Base-by-base conservation (phyloP, 23 tunicate genomes). In the Ciona savignyi region DNA sequence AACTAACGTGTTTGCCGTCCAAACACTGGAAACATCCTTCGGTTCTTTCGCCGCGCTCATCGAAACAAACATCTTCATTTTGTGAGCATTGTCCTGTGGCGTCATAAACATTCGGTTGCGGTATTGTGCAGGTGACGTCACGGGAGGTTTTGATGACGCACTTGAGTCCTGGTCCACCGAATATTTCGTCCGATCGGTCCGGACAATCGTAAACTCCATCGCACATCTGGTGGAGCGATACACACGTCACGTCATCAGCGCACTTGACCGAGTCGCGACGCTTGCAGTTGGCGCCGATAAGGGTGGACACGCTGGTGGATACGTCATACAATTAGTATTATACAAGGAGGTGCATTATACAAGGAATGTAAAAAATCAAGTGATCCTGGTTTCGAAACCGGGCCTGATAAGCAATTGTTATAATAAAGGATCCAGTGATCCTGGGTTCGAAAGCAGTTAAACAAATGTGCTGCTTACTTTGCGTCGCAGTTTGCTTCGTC, bases 141-240 rank as follows among this genome's bases (percentile, higher is more conserved):
- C 19, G 67, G 4, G 68, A 23, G 0, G 74, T 65, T 76, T 71
- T 65, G 27, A 87, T 51, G 22, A 30, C 66, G 66, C 95, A 87
- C 68, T 87, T 87, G 30, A 87, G 65, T 26, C 95, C 95, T 27
- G 84, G 84, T 0, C 95, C 95, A 23, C 35, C 62, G 33, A 68
- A 84, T 11, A 15, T 27, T 33, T 87, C 95, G 42, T 87, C 95
- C 6, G 78, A 62, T 15, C 25, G 15, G 64, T 81, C 95, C n/a
- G 95, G 95, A 29, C 95, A 87, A 33, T 84, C 85, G 9, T 29
- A 65, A 4, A 22, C 32, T 15, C 81, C 86, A 33, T 87, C 95
- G 71, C 95, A 87, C 25, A 87, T 23, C 29, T 66, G 32, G 25
- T 2, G 29, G 27, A 63, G 25, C 23, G 29, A 62, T 1, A 71